Evolutionary conservation across 2,797 vertebrate genomes (phyloP).

Genomic region (Borostomias antarcticus): DNA sequence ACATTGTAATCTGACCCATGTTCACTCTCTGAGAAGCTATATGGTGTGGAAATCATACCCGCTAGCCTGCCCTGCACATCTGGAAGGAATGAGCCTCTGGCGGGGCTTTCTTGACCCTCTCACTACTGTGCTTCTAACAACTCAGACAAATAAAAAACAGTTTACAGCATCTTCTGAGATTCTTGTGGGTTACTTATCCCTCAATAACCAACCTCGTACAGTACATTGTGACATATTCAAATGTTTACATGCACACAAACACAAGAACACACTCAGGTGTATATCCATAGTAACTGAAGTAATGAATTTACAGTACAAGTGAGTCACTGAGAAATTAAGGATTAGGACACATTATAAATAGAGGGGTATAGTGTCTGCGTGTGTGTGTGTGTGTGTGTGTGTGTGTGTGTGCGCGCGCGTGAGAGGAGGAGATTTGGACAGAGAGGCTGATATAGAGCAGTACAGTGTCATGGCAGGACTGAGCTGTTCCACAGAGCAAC

Average conservation of each 20-base stretch:
- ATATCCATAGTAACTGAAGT: no score
- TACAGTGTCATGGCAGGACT: no score
- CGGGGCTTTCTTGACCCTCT: constrained; percentile 22
- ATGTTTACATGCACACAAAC: no score
- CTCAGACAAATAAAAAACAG: constrained; percentile 13
- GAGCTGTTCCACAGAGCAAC: no score
- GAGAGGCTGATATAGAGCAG: neutral
- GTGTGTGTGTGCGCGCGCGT: neutral
- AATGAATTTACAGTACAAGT: neutral
- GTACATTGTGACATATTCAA: no score
- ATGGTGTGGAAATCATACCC: neutral
- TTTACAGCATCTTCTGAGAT: constrained; percentile 6
- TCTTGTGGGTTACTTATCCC: constrained; percentile 14
- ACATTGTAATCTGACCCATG: neutral
- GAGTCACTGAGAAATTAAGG: neutral
- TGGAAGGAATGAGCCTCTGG: no score
- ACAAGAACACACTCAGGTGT: no score
- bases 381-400: neutral
- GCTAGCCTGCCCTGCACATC: neutral
- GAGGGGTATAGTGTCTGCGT: neutral
- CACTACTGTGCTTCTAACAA: constrained; percentile 31
- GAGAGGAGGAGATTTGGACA: neutral
- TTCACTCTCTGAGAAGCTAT: neutral
- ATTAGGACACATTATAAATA: neutral
- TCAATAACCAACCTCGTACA: no score